Conservation (phyloP, 30 jellyfish, hydroid and myxozoan species). For the Cassiopea andromeda region DNA sequence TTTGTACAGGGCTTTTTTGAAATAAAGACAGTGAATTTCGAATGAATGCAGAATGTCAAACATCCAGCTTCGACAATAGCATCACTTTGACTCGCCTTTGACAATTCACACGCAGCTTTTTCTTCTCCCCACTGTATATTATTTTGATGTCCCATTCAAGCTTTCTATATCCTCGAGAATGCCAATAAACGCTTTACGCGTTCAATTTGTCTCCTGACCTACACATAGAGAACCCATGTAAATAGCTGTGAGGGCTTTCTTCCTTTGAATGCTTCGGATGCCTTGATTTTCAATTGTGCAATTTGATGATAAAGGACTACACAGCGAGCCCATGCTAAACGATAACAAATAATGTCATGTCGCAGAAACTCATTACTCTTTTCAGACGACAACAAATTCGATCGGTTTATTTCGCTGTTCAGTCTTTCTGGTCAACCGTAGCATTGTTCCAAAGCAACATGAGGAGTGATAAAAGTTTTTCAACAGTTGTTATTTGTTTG, state of each 20-base stretch:
- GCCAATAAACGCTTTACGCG: conserved; percentile 5
- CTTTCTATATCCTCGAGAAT: conserved; percentile 2
- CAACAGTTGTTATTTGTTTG: neutral
- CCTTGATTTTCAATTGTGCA: neutral
- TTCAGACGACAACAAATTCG: conserved; percentile 22
- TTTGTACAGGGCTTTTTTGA: conserved; percentile 7
- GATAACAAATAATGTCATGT: conserved; percentile 35
- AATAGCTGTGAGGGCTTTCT: conserved; percentile 24
- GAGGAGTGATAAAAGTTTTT: neutral
- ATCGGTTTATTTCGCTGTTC: conserved; percentile 41
- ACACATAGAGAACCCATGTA: conserved; percentile 3
- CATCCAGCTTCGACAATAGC: conserved; percentile 17
- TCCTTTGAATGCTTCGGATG: conserved; percentile 19
- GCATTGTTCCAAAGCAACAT: conserved; percentile 27
- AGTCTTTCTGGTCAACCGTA: conserved; percentile 40
- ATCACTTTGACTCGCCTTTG: conserved; percentile 17
- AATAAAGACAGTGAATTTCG: conserved; percentile 28
- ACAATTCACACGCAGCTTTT: conserved; percentile 14
- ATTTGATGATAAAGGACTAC: neutral
- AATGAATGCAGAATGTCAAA: conserved; percentile 43
- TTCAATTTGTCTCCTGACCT: conserved; percentile 18
- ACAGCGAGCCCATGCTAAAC: conserved; percentile 17
- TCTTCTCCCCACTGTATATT: neutral
- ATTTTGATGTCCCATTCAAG: neutral
- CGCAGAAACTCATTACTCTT: conserved; percentile 15